phyloP scores from a whole-genome alignment of 1,140 invertebrate species.

The Drosophila nasuta region DNA sequence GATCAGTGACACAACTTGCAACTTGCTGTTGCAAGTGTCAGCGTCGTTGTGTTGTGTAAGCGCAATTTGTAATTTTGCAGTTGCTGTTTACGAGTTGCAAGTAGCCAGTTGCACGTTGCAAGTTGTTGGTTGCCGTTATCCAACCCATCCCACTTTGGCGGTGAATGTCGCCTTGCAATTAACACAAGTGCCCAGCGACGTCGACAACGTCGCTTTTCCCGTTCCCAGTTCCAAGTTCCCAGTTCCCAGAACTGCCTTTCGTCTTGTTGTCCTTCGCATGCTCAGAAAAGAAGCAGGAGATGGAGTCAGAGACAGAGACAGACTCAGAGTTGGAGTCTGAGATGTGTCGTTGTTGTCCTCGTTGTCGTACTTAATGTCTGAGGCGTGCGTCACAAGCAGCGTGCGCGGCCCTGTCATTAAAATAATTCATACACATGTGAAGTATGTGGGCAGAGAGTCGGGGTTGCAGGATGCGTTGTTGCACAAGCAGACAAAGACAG shows the following conservation, averaged over 20 bases:
- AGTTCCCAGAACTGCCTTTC: conserved; percentile 38
- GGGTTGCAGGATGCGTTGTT: conserved; percentile 43
- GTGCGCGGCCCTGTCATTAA: conserved; percentile 77
- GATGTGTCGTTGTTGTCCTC: conserved; percentile 49
- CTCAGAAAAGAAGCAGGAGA: conserved; percentile 41
- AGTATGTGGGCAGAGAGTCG: conserved; percentile 72
- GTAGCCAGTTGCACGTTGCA: conserved; percentile 6
- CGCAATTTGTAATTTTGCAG: conserved; percentile 56
- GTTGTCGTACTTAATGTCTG: conserved; percentile 68
- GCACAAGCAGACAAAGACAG: background rate
- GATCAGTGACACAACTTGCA: conserved; percentile 35
- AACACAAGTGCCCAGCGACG: conserved; percentile 69
- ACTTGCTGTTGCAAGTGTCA: conserved; percentile 12
- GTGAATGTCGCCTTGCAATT: conserved; percentile 79
- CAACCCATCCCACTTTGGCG: conserved; percentile 58
- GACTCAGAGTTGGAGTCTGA: conserved; percentile 37
- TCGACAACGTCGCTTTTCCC: conserved; percentile 14
- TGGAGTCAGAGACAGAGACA: conserved; percentile 16
- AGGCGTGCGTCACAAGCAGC: conserved; percentile 72
- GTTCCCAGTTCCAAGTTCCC: conserved; percentile 34
- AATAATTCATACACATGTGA: conserved; percentile 82
- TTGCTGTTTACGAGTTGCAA: conserved; percentile 25
- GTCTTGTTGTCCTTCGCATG: conserved; percentile 72
- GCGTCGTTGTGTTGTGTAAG: conserved; percentile 36
- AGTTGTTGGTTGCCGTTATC: conserved; percentile 34